Base-by-base conservation (phyloP, 2,888 invertebrate species). In the Diachrysia chrysitis region DNA sequence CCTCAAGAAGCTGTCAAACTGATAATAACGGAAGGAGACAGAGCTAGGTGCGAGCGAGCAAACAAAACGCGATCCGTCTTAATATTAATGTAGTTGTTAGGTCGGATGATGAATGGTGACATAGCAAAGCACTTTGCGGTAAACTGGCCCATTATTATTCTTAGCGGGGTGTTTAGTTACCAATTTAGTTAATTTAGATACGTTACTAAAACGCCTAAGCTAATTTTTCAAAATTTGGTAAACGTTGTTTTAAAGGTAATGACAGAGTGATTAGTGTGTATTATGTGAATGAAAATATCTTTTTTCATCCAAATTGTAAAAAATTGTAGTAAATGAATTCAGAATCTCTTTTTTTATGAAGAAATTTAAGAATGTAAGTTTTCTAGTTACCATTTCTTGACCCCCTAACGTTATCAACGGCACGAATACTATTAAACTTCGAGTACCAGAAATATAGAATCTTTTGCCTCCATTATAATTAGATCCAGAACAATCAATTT, bases 101-200 rank as follows among this genome's bases (percentile, higher is more conserved):
- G 82, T 81, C 69, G 83, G 85, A 93, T 94, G 94, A 95, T 93
- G 92, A 94, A 94, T 93, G 89, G 89, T 84, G 93, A 94, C 94
- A 95, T 79, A 89, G 92, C 90, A 93, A 94, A 93, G 94, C 94
- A 94, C 94, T 95, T 92, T 92, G 90, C 81, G 89, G 90, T 90
- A 90, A 92, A 91, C 90, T 89, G 86, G 79, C 85, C 90, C 87
- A 89, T 91, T 92, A 91, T 92, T 90, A 91, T 92, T 91, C 90
- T 91, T 90, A 87, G 86, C 73, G 73, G 85, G 83, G 85, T 89
- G 87, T 91, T 91, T 89, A 89, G 90, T 83, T 87, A 84, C 85
- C 81, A 83, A 85, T 86, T 87, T 86, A 85, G 86, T 82, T 89
- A 89, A 89, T 92, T 91, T 86, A 83, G 77, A 75, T 58, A 77